Base-by-base conservation (phyloP, 2,888 invertebrate species). In the Aleiodes leptofemur region DNA sequence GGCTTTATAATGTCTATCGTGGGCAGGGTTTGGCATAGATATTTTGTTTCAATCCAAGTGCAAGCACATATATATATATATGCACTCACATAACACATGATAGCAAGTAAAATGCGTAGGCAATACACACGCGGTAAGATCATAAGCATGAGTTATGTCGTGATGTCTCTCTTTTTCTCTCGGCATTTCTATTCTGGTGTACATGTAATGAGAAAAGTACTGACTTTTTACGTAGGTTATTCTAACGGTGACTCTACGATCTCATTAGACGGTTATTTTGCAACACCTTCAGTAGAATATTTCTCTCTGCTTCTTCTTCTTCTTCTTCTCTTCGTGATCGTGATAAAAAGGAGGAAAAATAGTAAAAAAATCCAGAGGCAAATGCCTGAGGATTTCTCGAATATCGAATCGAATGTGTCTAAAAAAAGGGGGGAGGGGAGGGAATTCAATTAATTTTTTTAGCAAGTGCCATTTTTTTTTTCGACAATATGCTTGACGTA, bases 221-320 rank as follows among this genome's bases (percentile, higher is more conserved):
- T 64, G 43, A 51, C 31, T 51, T 16, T 23, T 50, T 51, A 8
- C 48, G 1, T 2, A 23, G 51, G 51, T 51, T 31, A 29, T 29
- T 50, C 68, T 50, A 69, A 53, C 29, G 61, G 51, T 57, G 14
- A 13, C 69, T 69, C 69, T 76, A 73, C 23, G 23, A 23, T 80
- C 79, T 77, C 76, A 69, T 79, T 79, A 76, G 72, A 55, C 75
- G 74, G 66, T 76, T 72, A 70, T 80, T 79, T 80, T 77, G 77
- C 78, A 77, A 75, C 64, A 61, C 43, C 70, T 61, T 34, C 11
- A 50, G 50, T 14, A 50, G 29, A 53, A 29, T 4, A 48, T 9
- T 11, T 16, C 43, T 23, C 6, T 59, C 11, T 43, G 14, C 13
- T 23, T 13, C 48, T 23, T 23, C 23, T 23, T 23, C 23, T 23